These are phyloP conservation scores for Nansenia antarctica DNA, from an alignment of 2,113 vertebrate species.

Conservation along the genomic window DNA sequence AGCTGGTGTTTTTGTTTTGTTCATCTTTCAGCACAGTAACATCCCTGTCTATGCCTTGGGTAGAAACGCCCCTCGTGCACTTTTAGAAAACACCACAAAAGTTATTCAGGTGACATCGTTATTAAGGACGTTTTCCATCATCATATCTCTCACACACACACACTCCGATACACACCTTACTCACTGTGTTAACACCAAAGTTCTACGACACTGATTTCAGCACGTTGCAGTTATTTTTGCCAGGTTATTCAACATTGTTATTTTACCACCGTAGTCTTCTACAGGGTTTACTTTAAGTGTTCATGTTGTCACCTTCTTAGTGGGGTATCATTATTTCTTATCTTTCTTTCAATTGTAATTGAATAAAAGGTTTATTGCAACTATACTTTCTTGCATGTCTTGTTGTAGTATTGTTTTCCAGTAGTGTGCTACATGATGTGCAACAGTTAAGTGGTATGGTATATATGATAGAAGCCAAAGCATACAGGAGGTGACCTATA, in stretches of 20 bases:
- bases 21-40: conserved; percentile 34
- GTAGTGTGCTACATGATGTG: neutral
- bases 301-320: conserved; percentile 41
- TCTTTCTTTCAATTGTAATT: conserved; percentile 35
- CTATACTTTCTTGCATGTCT: conserved; percentile 27
- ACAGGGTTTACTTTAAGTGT: conserved; percentile 42
- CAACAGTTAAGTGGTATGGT: neutral
- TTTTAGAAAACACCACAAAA: neutral
- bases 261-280: conserved; percentile 20
- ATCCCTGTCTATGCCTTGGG: conserved; percentile 43
- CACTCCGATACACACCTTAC: neutral
- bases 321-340: neutral
- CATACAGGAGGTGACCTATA: neutral
- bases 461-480: conserved; percentile 48
- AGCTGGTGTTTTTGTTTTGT: conserved; percentile 13
- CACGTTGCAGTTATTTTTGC: neutral
- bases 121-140: neutral
- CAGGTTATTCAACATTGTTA: conserved; percentile 17
- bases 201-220: neutral
- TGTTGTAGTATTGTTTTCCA: conserved; percentile 2
- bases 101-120: neutral
- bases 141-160: neutral
- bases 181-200: neutral
- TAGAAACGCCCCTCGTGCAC: conserved; percentile 34
- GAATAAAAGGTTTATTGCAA: conserved; percentile 62